These are phyloP conservation scores for Littorina saxatilis DNA, from an alignment of 1,140 invertebrate species.

Conservation along the genomic window DNA sequence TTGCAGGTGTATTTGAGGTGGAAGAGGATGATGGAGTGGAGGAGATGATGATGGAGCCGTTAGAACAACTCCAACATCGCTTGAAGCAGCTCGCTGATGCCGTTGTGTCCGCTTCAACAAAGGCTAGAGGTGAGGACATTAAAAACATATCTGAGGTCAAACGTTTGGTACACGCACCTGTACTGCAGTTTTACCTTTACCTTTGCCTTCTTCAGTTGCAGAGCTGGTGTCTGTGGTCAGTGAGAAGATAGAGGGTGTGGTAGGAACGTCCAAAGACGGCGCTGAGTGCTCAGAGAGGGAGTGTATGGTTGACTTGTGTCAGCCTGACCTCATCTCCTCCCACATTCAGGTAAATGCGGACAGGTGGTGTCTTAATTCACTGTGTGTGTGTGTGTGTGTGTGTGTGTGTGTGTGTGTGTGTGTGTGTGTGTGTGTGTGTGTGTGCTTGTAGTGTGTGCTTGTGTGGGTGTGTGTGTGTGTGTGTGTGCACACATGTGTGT, in stretches of 20 bases:
- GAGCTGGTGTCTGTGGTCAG: slow-evolving; percentile 38
- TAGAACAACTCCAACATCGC: slow-evolving; percentile 34
- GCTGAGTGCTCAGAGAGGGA: not conserved
- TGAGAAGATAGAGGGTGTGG: slow-evolving; percentile 36
- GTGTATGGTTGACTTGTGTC: slow-evolving; percentile 6
- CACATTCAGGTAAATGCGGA: not conserved
- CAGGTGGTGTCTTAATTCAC: not conserved
- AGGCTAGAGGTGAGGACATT: slow-evolving; percentile 15
- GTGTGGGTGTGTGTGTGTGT: no score
- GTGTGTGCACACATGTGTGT: not conserved
- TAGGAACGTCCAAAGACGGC: not conserved
- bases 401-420: not conserved
- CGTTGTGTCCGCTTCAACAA: slow-evolving; percentile 1
- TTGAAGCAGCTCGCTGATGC: slow-evolving; percentile 34
- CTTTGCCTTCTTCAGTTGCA: slow-evolving; percentile 25
- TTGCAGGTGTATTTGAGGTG: slow-evolving; percentile 45
- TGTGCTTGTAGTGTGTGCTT: no score
- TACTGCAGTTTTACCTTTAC: not conserved
- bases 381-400: not conserved
- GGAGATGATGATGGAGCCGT: slow-evolving; percentile 34
- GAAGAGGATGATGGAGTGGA: slow-evolving; percentile 41
- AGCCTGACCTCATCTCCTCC: not conserved
- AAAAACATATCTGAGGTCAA: no score
- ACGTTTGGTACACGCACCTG: no score
- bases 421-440: no score